Evolutionary conservation across 2,113 vertebrate species (phyloP), one percentile per base, ranked within the genome.

Genomic region (Rhizomys pruinosus): DNA sequence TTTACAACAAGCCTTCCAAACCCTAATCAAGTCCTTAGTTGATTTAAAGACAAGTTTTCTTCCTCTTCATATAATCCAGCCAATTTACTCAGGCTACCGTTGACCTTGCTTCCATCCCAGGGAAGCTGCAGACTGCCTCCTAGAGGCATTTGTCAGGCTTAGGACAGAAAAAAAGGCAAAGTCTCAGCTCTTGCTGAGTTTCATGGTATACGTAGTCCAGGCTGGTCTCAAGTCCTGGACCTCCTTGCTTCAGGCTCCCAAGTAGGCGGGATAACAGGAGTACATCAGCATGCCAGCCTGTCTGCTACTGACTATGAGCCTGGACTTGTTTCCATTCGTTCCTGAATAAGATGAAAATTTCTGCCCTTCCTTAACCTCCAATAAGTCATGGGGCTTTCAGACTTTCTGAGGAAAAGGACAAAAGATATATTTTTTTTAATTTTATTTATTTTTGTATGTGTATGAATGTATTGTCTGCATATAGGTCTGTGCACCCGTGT

Each of bases 1-100:
- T 94, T 95, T 94, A 96, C 88, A 96, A 96, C 88, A 78, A 97
- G 95, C 92, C 79, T 96, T 90, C 47, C 86, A 66, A 12, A 0
- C 32, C 32, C 25, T 84, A 69, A 19, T 6, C 3, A 44, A 77
- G 69, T 20, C 27, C 17, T 25, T 39, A 47, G 66, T 9, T n/a
- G 59, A 37, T 55, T 37, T 17, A 59, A 89, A 86, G 44, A 89
- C 5, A 4, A 9, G 22, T 52, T 81, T 80, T 90, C 71, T 6
- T 74, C 25, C 2, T 69, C 81, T 44, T 57, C 19, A 34, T 25
- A 37, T 2, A n/a, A n/a, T 22, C 27, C n/a, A 87, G 66, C 63
- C 4, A 44, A 6, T 22, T 4, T 0, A 19, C 44, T 8, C 63
- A 22, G 76, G 47, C 47, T 52, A 81, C 44, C 27, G 68, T 27